Evolutionary conservation across 1,140 invertebrate species (phyloP).

Genomic region (Leptopilina clavipes): DNA sequence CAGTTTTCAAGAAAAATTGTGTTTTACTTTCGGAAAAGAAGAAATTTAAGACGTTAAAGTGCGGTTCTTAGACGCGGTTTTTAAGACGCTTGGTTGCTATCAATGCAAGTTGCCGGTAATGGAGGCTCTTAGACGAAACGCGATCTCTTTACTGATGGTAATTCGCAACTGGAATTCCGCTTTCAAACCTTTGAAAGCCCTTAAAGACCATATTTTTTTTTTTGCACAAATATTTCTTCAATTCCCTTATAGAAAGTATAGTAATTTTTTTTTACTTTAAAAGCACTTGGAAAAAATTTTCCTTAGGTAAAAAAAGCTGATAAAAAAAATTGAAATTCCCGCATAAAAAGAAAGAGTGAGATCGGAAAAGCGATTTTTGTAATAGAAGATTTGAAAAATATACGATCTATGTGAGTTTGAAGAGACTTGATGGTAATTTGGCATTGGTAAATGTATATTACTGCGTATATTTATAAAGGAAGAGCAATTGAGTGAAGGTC

Average conservation of each 20-base stretch:
- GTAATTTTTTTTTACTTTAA: too few species aligned
- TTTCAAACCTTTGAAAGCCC: slow-evolving; percentile 41
- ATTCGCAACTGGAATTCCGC: slow-evolving; percentile 56
- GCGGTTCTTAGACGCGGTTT: slow-evolving; percentile 64
- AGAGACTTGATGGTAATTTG: not conserved
- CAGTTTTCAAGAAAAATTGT: not conserved
- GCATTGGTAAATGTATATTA: slow-evolving; percentile 1
- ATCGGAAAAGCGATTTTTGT: not conserved
- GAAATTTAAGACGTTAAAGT: slow-evolving; percentile 62
- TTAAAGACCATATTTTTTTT: not conserved
- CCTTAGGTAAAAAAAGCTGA: too few species aligned
- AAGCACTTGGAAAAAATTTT: too few species aligned
- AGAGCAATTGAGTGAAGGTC: slow-evolving; percentile 19
- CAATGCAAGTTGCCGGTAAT: slow-evolving; percentile 74
- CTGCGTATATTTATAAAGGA: slow-evolving; percentile 14
- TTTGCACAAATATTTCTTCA: too few species aligned
- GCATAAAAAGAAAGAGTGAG: not conserved
- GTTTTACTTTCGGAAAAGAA: slow-evolving; percentile 33
- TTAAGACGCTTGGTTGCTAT: slow-evolving; percentile 67
- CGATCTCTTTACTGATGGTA: slow-evolving; percentile 64
- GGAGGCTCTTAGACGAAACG: slow-evolving; percentile 72
- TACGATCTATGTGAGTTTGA: not conserved
- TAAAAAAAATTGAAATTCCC: not conserved
- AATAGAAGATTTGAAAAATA: slow-evolving; percentile 1
- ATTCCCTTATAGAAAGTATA: too few species aligned